Conservation (phyloP, 2,797 vertebrate genomes). For the Benthosema pterotum region DNA sequence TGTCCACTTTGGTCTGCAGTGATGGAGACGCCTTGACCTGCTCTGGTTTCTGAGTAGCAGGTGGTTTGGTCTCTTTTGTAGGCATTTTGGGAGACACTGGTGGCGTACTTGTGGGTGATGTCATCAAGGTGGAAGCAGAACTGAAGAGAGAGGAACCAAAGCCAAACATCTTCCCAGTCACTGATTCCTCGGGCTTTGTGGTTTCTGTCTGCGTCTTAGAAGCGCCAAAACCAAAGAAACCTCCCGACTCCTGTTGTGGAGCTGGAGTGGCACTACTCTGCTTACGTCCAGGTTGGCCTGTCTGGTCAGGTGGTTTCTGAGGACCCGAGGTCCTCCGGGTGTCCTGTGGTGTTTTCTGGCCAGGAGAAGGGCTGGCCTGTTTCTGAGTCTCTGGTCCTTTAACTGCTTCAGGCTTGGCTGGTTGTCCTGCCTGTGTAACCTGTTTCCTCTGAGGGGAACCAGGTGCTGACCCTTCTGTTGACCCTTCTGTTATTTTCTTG, state of each 20-base stretch:
- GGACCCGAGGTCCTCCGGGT: conserved; percentile 60
- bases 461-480: conserved; percentile 35
- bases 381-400: conserved; percentile 68
- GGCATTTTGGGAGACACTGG: conserved; percentile 73
- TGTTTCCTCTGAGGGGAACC: conserved; percentile 67
- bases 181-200: conserved; percentile 76
- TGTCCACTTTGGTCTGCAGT: too few relatives aligned
- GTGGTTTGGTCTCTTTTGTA: conserved; percentile 74
- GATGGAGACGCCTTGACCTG: too few relatives aligned
- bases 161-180: conserved; percentile 92
- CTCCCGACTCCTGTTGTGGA: conserved; percentile 81
- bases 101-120: conserved; percentile 77
- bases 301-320: conserved; percentile 62
- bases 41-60: conserved; percentile 56
- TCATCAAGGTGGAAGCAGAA: conserved; percentile 92
- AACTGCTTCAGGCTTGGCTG: conserved; percentile 60
- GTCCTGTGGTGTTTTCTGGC: conserved; percentile 66
- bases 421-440: conserved; percentile 48
- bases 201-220: conserved; percentile 82
- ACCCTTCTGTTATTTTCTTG: conserved; percentile 56
- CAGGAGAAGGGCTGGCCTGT: conserved; percentile 53
- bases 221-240: conserved; percentile 90
- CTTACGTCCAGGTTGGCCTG: conserved; percentile 48
- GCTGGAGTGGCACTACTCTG: conserved; percentile 39
- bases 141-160: conserved; percentile 95